Conservation (phyloP, 2,113 vertebrate genomes). For the Nothoprocta pentlandii region DNA sequence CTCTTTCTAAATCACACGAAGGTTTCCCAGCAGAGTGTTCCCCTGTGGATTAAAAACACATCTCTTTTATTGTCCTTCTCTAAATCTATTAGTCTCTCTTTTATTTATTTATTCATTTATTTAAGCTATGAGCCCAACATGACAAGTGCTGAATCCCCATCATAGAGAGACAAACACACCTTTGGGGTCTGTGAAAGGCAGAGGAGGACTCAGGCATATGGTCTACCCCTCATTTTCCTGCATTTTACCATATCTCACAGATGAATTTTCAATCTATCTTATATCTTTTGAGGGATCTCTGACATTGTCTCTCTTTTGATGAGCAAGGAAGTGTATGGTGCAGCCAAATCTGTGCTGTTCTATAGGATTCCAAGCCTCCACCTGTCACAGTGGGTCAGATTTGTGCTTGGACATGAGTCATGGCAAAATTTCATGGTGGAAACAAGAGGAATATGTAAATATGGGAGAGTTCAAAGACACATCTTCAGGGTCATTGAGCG, state of each 20-base stretch:
- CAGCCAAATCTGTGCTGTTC: neutral
- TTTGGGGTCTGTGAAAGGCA: neutral
- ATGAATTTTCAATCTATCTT: neutral
- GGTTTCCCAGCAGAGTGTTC: rapidly evolving
- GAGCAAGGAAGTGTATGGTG: neutral
- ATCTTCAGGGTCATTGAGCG: neutral
- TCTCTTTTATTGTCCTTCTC: neutral
- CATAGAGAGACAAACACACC: neutral
- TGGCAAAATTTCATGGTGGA: neutral
- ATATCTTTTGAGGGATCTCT: rapidly evolving
- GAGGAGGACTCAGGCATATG: neutral
- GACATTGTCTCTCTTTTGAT: neutral
- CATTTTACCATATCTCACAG: neutral
- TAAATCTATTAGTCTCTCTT: neutral
- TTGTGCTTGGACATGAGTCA: rapidly evolving
- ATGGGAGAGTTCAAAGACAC: rapidly evolving
- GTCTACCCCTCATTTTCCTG: neutral
- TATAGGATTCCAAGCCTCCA: rapidly evolving
- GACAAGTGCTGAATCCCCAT: neutral
- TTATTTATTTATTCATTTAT: neutral
- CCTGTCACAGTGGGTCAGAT: neutral
- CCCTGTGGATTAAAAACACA: rapidly evolving
- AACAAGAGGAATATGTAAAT: neutral
- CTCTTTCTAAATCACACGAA: rapidly evolving
- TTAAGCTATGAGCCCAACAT: neutral